These are phyloP conservation scores for Hippocampus zosterae DNA, from an alignment of 2,113 vertebrate species.

Conservation along the genomic window DNA sequence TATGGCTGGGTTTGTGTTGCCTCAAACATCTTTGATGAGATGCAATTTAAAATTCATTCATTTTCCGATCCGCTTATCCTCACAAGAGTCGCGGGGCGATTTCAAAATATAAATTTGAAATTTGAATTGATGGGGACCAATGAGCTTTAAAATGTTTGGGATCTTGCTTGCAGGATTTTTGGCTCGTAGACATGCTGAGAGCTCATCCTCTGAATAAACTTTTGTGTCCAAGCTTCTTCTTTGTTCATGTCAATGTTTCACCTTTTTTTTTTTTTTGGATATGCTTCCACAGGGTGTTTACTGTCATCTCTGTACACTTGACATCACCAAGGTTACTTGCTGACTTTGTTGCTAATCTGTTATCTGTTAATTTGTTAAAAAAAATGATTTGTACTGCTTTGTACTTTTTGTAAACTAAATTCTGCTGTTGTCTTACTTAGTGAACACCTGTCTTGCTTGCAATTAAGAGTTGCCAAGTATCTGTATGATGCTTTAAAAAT, in stretches of 20 bases:
- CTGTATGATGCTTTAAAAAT: not conserved
- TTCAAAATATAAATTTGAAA: not conserved
- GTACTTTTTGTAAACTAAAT: not conserved
- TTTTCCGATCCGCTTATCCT: too few relatives aligned
- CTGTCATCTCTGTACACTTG: not conserved
- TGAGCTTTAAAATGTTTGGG: not conserved
- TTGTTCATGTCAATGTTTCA: not conserved
- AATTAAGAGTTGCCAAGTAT: not conserved
- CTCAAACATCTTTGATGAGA: not conserved
- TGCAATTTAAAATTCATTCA: not conserved
- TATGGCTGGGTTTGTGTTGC: not conserved
- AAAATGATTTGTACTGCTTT: not conserved
- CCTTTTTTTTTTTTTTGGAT: not conserved
- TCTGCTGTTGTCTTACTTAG: not conserved
- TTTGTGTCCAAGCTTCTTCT: not conserved
- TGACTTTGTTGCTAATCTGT: not conserved
- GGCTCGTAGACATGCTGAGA: not conserved
- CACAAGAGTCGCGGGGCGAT: too few relatives aligned
- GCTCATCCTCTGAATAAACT: not conserved
- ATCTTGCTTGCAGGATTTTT: not conserved
- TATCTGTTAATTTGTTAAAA: not conserved
- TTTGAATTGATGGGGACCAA: not conserved
- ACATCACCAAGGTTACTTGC: not conserved
- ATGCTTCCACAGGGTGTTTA: not conserved
- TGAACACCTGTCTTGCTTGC: not conserved